Conservation (phyloP, 2,888 invertebrate species). For the Caenorhabditis doughertyi region DNA sequence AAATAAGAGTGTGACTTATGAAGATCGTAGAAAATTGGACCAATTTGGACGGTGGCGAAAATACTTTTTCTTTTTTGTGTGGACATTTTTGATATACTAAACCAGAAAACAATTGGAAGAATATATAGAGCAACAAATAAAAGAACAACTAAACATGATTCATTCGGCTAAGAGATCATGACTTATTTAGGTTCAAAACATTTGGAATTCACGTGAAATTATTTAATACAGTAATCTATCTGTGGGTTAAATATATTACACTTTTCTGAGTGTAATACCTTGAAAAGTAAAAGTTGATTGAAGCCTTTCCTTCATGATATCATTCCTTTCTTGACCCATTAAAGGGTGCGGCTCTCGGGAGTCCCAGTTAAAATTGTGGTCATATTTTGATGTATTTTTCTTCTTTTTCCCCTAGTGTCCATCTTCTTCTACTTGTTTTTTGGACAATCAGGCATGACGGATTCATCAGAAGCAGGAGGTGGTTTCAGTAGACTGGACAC, state of each 20-base stretch:
- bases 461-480: conserved; percentile 28
- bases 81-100: neutral
- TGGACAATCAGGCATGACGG: conserved; percentile 51
- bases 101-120: conserved; percentile 2
- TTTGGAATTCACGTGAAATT: neutral
- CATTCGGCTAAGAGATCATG: neutral
- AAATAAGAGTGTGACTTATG: conserved; percentile 23
- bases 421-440: conserved; percentile 7
- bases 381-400: conserved; percentile 1
- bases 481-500: conserved; percentile 29
- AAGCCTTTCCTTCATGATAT: neutral
- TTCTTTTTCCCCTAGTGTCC: neutral
- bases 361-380: no score
- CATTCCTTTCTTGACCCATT: neutral
- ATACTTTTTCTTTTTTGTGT: neutral
- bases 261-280: neutral
- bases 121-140: neutral
- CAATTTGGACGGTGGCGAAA: conserved; percentile 1
- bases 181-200: neutral
- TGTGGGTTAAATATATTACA: neutral
- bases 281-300: neutral
- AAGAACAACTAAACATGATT: neutral
- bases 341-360: conserved; percentile 36
- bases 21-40: conserved; percentile 17
- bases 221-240: neutral